phyloP scores from a whole-genome alignment of 2,888 invertebrate genomes.

The Drosophila anceps region DNA sequence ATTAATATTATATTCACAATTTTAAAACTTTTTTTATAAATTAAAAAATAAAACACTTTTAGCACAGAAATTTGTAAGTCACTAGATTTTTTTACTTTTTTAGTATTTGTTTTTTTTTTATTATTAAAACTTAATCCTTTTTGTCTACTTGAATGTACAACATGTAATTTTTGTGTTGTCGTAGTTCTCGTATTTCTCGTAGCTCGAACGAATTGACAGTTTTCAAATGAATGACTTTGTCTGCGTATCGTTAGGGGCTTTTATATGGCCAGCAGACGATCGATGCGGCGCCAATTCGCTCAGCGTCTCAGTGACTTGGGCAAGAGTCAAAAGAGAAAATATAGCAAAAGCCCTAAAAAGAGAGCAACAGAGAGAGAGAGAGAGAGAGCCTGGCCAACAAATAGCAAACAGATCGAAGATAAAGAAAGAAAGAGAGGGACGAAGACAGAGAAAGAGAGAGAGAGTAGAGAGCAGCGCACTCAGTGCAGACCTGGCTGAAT shows the following conservation, averaged over 20 bases:
- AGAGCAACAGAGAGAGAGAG: conserved; percentile 40
- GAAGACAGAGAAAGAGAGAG: neutral
- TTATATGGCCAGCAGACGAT: conserved; percentile 66
- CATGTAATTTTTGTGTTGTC: neutral
- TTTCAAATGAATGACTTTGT: conserved; percentile 77
- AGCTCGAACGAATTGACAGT: conserved; percentile 77
- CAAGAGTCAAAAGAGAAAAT: neutral
- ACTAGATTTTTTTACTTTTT: neutral
- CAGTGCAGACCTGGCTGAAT: conserved; percentile 18
- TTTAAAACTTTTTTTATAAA: neutral
- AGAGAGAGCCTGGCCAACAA: conserved; percentile 29
- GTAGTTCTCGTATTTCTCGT: conserved; percentile 20
- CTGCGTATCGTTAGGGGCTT: conserved; percentile 62
- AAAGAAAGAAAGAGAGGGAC: neutral
- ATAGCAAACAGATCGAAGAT: conserved; percentile 20
- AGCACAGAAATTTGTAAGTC: neutral
- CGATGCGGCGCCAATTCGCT: conserved; percentile 18
- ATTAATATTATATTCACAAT: conserved; percentile 72
- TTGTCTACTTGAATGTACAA: conserved; percentile 2
- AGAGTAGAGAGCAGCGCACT: neutral
- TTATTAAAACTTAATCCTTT: neutral
- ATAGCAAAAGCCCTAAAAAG: conserved; percentile 8
- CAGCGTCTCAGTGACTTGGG: conserved; percentile 27
- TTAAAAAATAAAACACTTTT: neutral
- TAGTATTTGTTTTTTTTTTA: neutral